Conservation (phyloP, 1,140 invertebrate genomes). For the Ceratitis capitata region DNA sequence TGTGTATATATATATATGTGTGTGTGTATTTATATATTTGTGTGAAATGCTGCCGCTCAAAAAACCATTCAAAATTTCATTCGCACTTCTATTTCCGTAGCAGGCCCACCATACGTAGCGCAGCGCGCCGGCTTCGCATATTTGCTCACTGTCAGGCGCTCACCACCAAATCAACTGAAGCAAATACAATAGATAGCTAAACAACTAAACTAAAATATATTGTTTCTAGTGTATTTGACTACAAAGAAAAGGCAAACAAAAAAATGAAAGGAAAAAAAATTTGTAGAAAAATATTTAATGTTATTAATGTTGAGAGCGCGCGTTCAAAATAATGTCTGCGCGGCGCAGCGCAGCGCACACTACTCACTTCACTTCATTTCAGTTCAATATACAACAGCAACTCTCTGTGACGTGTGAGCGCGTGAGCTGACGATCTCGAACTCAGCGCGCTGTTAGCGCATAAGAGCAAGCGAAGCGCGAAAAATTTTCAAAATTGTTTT, state of each 20-base stretch:
- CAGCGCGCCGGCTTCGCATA: neutral
- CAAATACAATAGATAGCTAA: no score
- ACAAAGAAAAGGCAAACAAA: conserved; percentile 15
- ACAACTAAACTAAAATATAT: neutral
- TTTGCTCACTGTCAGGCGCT: neutral
- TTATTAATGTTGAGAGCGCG: conserved; percentile 33
- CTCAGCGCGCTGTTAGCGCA: neutral
- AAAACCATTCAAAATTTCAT: conserved; percentile 25
- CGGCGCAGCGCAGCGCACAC: neutral
- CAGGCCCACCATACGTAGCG: neutral
- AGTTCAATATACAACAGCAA: conserved; percentile 1
- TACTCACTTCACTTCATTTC: no score
- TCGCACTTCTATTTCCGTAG: conserved; percentile 25
- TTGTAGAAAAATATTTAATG: neutral
- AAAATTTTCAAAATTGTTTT: conserved; percentile 22
- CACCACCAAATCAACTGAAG: neutral
- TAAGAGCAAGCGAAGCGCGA: conserved; percentile 10
- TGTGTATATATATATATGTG: no score
- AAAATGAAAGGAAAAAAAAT: neutral
- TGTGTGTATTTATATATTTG: neutral
- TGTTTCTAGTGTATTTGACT: neutral
- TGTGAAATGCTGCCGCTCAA: neutral
- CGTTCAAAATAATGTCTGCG: neutral
- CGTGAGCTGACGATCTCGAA: conserved; percentile 16
- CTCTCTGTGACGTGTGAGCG: conserved; percentile 29